Conservation (phyloP, 2,797 vertebrate genomes). For the Amniataba percoides region DNA sequence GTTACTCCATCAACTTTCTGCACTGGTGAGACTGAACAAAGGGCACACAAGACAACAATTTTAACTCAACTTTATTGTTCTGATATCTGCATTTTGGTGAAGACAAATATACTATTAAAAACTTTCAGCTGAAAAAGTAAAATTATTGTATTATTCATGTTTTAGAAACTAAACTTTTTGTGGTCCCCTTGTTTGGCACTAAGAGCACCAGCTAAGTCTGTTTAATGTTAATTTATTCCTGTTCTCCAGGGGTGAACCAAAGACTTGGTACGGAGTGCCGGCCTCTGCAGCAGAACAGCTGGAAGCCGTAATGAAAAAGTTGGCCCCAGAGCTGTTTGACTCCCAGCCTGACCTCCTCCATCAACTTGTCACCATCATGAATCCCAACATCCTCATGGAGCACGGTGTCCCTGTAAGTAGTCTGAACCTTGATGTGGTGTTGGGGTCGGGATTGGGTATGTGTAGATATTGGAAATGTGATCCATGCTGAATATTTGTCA, state of each 20-base stretch:
- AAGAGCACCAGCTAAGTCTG: not conserved
- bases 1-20: conserved; percentile 98
- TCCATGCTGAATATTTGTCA: not conserved
- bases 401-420: conserved; percentile 95
- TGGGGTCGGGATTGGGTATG: not conserved
- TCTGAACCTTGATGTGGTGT: not conserved
- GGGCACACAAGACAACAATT: conserved; percentile 48
- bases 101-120: not conserved
- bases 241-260: conserved; percentile 94
- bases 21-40: conserved; percentile 96
- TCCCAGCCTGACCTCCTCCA: conserved; percentile 98
- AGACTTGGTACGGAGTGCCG: conserved; percentile 99
- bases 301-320: conserved; percentile 96
- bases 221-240: conserved; percentile 14
- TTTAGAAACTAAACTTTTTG: not conserved
- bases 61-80: too few species aligned
- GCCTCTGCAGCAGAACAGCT: conserved; percentile 96
- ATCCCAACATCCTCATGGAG: conserved; percentile 97
- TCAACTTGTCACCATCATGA: conserved; percentile 99
- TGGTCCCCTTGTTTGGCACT: not conserved
- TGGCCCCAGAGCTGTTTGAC: conserved; percentile 97
- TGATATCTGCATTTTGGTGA: not conserved
- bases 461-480: not conserved
- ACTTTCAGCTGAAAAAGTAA: not conserved
- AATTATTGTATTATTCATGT: not conserved